Conservation (phyloP, 2,797 vertebrate genomes). For the Anableps anableps region DNA sequence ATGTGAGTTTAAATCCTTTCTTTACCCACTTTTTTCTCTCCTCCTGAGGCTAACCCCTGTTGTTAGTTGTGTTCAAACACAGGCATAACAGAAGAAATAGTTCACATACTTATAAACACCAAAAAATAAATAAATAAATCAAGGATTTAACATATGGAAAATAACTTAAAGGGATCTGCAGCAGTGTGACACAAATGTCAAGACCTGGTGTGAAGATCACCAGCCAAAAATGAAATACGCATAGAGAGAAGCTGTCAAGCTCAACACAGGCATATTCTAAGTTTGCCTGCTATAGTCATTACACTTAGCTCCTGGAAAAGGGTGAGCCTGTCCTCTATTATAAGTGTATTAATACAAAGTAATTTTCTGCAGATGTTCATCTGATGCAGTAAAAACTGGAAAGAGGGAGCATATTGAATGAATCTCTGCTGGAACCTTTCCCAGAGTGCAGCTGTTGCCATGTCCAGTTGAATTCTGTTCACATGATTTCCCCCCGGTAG, state of each 20-base stretch:
- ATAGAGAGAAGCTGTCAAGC: slow-evolving; percentile 57
- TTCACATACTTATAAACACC: slow-evolving; percentile 27
- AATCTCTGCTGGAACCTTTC: slow-evolving; percentile 74
- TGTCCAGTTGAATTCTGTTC: slow-evolving; percentile 77
- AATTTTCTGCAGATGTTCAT: slow-evolving; percentile 77
- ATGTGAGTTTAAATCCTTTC: slow-evolving; percentile 36
- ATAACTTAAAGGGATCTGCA: slow-evolving; percentile 38
- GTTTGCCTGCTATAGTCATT: slow-evolving; percentile 68
- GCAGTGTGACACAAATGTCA: slow-evolving; percentile 60
- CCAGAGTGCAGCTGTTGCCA: slow-evolving; percentile 77
- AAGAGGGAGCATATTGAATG: slow-evolving; percentile 73
- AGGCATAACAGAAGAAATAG: slow-evolving; percentile 17
- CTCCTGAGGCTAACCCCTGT: slow-evolving; percentile 5
- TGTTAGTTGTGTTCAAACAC: slow-evolving; percentile 29
- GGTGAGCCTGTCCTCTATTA: slow-evolving; percentile 69
- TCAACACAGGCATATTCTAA: slow-evolving; percentile 50
- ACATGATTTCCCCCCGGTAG: slow-evolving; percentile 68
- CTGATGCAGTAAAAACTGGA: slow-evolving; percentile 64
- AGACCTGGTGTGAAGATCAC: slow-evolving; percentile 68
- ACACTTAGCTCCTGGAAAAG: slow-evolving; percentile 59
- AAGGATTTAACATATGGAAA: slow-evolving; percentile 51
- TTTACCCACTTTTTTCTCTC: slow-evolving; percentile 19
- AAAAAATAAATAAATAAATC: neutral
- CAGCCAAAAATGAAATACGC: slow-evolving; percentile 59
- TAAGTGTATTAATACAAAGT: slow-evolving; percentile 78